Evolutionary conservation across 2,888 invertebrate species (phyloP), one percentile per base, ranked within the genome.

Genomic region (Drosophila seclusa): DNA sequence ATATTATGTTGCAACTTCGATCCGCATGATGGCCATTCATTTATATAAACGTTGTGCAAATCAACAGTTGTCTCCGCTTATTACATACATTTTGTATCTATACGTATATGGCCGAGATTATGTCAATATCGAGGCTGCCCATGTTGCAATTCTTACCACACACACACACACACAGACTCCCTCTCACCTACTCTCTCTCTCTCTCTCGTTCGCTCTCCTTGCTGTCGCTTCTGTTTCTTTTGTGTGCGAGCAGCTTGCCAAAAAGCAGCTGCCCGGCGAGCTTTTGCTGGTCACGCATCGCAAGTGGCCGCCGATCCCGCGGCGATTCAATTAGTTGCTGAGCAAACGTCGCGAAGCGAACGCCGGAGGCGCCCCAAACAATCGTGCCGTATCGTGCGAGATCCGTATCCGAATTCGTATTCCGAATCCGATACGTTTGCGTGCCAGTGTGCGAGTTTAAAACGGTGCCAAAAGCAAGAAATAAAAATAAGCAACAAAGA

Each of bases 241-340:
- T 54, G 27, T 34, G 58, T 27, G 27, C 31, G 58, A 71, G 42
- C 31, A 57, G 42, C 68, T 72, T 78, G 80, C 68, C 80, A 78
- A 78, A 76, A 68, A 80, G 64, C 62, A 64, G 42, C 66, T 57
- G n/a, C 42, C 66, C 67, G 71, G 52, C 34, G 80, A 85, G 86
- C 83, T 86, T 87, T 76, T 73, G 57, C 80, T 72, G 80, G 68
- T 50, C 77, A 80, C 80, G 78, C 80, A 79, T 65, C 64, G 77
- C 79, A 67, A 78, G 73, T 73, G 78, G 62, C 66, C 45, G 67
- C 49, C 58, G 52, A 55, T 53, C 34, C 55, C 40, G 42, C 34
- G 38, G 53, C 32, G 53, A 48, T 66, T 60, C 82, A 59, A 62
- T 85, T 75, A 85, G 85, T 85, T 78, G 84, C 61, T 69, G 76